Conservation (phyloP, 1,140 invertebrate species). For the Triops cancriformis region DNA sequence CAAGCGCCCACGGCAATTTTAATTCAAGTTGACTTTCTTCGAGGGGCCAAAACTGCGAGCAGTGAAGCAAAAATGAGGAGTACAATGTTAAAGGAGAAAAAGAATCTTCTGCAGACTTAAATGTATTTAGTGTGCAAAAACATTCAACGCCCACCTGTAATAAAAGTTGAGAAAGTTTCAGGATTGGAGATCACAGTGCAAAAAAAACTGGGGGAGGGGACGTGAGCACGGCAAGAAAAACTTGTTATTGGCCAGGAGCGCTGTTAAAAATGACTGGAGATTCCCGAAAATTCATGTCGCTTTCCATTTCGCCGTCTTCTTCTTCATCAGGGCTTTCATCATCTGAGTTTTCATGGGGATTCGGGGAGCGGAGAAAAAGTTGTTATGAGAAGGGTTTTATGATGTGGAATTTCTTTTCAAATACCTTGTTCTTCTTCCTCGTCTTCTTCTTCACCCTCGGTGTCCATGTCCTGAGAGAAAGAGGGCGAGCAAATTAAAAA, state of each 20-base stretch:
- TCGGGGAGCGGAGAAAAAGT: not conserved
- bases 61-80: not conserved
- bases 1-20: not conserved
- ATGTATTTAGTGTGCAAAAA: not conserved
- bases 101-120: not conserved
- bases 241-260: conserved; percentile 3
- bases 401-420: not conserved
- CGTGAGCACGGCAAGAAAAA: not conserved
- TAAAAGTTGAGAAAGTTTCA: not conserved
- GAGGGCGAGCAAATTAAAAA: conserved; percentile 21
- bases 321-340: not conserved
- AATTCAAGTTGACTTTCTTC: not conserved
- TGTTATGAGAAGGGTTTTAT: too few species aligned
- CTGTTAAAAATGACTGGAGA: not conserved
- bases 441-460: conserved; percentile 32
- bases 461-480: conserved; percentile 31
- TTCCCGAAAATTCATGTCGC: conserved; percentile 13
- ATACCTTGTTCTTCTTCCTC: conserved; percentile 25
- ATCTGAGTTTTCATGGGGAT: not conserved
- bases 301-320: conserved; percentile 10
- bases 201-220: not conserved
- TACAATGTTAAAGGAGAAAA: not conserved
- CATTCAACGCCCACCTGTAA: conserved; percentile 4
- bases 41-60: not conserved
- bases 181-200: too few species aligned